These are phyloP conservation scores for Eupleurogrammus muticus DNA, from an alignment of 2,797 vertebrate species.

Conservation along the genomic window DNA sequence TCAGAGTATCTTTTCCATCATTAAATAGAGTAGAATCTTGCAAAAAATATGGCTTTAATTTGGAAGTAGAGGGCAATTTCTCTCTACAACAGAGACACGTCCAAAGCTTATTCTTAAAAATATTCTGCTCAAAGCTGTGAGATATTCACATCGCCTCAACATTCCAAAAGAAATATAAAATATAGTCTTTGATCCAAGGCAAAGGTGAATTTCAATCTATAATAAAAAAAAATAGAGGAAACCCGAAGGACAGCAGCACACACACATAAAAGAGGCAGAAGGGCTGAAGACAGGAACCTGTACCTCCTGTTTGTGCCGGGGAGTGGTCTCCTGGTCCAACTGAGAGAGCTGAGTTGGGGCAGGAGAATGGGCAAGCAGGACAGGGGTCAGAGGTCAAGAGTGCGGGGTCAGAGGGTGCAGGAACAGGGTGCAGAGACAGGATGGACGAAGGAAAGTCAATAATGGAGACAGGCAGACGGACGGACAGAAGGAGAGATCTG, in stretches of 20 bases:
- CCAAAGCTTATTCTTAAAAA: slow-evolving; percentile 10
- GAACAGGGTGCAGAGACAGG: slow-evolving; percentile 66
- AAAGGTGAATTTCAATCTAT: slow-evolving; percentile 11
- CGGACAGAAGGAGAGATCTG: slow-evolving; percentile 18
- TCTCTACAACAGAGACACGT: slow-evolving; percentile 12
- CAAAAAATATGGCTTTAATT: neutral
- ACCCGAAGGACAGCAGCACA: slow-evolving; percentile 13
- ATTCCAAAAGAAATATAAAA: slow-evolving; percentile 31
- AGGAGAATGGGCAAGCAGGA: slow-evolving; percentile 56
- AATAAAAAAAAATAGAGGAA: neutral
- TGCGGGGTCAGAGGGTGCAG: slow-evolving; percentile 58
- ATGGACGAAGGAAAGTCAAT: slow-evolving; percentile 38
- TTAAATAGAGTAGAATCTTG: slow-evolving; percentile 9
- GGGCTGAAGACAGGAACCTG: slow-evolving; percentile 56
- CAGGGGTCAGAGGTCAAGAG: slow-evolving; percentile 49
- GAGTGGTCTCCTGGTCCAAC: slow-evolving; percentile 95
- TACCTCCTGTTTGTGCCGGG: slow-evolving; percentile 98
- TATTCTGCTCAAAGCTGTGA: neutral
- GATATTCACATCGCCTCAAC: slow-evolving; percentile 16
- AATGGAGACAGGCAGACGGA: slow-evolving; percentile 43
- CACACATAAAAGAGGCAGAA: slow-evolving; percentile 36
- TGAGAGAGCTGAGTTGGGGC: slow-evolving; percentile 84
- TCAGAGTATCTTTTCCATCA: slow-evolving; percentile 1
- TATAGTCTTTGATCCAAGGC: slow-evolving; percentile 2
- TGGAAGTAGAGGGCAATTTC: neutral